Evolutionary conservation across 2,888 invertebrate species (phyloP), one percentile per base, ranked within the genome.

Genomic region (Rhopalosiphum nymphaeae): DNA sequence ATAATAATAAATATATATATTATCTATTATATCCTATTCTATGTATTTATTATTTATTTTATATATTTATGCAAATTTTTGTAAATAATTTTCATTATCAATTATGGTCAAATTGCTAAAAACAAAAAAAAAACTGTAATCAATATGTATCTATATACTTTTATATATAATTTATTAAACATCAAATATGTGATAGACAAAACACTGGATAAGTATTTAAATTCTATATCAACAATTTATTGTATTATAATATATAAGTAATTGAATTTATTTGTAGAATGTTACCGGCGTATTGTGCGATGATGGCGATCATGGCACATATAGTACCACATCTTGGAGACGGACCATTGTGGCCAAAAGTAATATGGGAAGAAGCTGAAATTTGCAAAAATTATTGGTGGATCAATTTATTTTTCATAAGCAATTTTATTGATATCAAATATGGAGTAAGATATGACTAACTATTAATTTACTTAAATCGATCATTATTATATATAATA

Each of bases 301-400:
- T 89, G 29, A 89, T 89, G 89, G 89, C 56, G 5, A 57, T 57
- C 36, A 53, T n/a, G 5, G 53, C 88, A 13, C 88, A 88, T 16
- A 88, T 88, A 16, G n/a, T 88, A 53, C 88, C 53, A 16, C 88
- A 88, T 13, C 26, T 42, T 25, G 85, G 85, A 16, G 11, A 85
- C n/a, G 61, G 61, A 61, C 61, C 61, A 4, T 16, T 88, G 13
- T 88, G 88, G 88, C 49, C 49, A 16, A 26, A 88, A 21, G 36
- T 36, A 9, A 56, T 42, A 21, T 89, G 89, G 57, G 26, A 25
- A 21, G 89, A 89, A 56, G 56, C 61, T 4, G 61, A 61, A n/a
- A 61, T 61, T n/a, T 61, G 61, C 29, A 61, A 61, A 61, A 67
- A n/a, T 57, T 57, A 89, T 89, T 89, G 89, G 89, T 89, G 89